A percentile compares a stretch with the other conserved stretches of the same genome.
These are phyloP conservation scores for Thera britannica DNA, from an alignment of 2,888 invertebrate genomes.

Conservation along the genomic window DNA sequence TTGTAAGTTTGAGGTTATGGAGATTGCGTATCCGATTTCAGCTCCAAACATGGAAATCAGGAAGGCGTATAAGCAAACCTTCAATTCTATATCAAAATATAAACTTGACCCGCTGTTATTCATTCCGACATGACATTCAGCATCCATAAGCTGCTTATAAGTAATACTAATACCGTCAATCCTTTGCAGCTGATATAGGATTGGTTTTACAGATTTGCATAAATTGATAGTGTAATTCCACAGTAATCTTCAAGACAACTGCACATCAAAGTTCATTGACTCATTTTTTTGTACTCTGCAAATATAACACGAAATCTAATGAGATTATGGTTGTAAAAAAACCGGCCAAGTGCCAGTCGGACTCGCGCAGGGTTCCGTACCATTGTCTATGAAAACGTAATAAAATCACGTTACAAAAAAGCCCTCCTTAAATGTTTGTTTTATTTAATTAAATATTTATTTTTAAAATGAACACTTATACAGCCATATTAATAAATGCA, in stretches of 20 bases:
- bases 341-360: too few species aligned
- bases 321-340: slow-evolving; percentile 12
- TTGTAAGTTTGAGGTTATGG: slow-evolving; percentile 4
- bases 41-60: slow-evolving; percentile 27
- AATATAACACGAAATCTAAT: background rate
- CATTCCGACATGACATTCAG: slow-evolving; percentile 43
- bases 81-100: slow-evolving; percentile 32
- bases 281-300: slow-evolving; percentile 9
- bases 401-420: too few species aligned
- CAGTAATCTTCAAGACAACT: slow-evolving; percentile 32
- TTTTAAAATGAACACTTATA: too few species aligned
- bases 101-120: slow-evolving; percentile 46
- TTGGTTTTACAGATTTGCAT: slow-evolving; percentile 64
- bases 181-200: slow-evolving; percentile 51
- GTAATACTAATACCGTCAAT: slow-evolving; percentile 42
- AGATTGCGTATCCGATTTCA: slow-evolving; percentile 22
- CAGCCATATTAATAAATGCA: too few species aligned
- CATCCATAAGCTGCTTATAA: slow-evolving; percentile 47
- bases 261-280: slow-evolving; percentile 31
- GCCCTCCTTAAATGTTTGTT: too few species aligned
- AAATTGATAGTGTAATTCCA: slow-evolving; percentile 54
- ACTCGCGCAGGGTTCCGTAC: background rate
- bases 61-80: slow-evolving; percentile 25
- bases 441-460: too few species aligned
- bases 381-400: too few species aligned